phyloP scores from a whole-genome alignment of 1,140 invertebrate genomes.

The Maniola jurtina region DNA sequence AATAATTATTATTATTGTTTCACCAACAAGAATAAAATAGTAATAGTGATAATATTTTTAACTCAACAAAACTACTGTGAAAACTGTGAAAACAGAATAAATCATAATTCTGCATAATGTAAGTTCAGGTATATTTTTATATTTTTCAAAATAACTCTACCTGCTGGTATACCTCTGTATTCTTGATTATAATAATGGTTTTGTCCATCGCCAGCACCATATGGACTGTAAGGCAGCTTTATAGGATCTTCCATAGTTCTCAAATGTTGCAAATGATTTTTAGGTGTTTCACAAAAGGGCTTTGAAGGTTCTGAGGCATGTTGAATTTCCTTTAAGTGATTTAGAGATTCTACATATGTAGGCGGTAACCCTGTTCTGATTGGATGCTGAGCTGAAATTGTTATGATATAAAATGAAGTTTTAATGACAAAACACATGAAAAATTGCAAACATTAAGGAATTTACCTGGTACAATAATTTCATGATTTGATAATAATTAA shows the following conservation, averaged over 20 bases:
- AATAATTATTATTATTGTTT: too few species aligned
- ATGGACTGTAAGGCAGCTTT: slow-evolving; percentile 54
- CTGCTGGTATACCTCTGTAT: slow-evolving; percentile 24
- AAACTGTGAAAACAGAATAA: too few species aligned
- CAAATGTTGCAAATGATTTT: slow-evolving; percentile 49
- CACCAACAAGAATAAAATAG: too few species aligned
- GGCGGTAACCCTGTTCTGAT: slow-evolving; percentile 55
- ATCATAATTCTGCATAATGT: too few species aligned
- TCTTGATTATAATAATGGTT: slow-evolving; percentile 65
- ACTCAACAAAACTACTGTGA: too few species aligned
- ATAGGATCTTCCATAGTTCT: slow-evolving; percentile 52
- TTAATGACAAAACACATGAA: too few species aligned
- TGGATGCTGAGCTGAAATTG: slow-evolving; percentile 36
- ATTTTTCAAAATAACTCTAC: not conserved
- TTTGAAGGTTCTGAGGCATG: slow-evolving; percentile 54
- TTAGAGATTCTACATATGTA: slow-evolving; percentile 65
- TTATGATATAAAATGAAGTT: not conserved
- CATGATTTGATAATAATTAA: too few species aligned
- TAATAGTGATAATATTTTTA: too few species aligned
- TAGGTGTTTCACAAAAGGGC: slow-evolving; percentile 59
- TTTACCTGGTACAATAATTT: too few species aligned
- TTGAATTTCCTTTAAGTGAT: slow-evolving; percentile 60
- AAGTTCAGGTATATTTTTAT: not conserved
- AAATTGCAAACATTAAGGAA: not conserved
- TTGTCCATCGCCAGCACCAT: slow-evolving; percentile 68